These are phyloP conservation scores for Platyura marginata DNA, from an alignment of 1,140 invertebrate genomes.

Conservation along the genomic window DNA sequence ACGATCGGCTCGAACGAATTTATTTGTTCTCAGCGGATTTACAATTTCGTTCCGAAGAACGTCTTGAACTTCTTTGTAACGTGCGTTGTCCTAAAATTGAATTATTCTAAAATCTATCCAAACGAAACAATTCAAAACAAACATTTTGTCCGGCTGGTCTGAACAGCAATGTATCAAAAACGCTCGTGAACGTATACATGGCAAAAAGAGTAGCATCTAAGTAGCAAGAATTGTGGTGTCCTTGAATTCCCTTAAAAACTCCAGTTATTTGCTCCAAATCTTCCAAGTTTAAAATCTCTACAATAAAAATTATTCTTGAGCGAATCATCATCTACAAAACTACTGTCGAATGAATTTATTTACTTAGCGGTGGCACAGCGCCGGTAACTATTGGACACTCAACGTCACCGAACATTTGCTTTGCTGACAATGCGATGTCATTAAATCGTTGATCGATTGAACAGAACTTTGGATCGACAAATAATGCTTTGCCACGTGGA, in stretches of 20 bases:
- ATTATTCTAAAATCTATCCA: neutral
- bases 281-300: constrained; percentile 9
- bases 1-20: constrained; percentile 80
- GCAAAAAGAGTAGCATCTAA: constrained; percentile 89
- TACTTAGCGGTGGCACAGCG: constrained; percentile 54
- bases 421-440: constrained; percentile 22
- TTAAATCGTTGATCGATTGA: constrained; percentile 57
- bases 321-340: neutral
- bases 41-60: constrained; percentile 90
- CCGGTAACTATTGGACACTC: constrained; percentile 63
- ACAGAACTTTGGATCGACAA: constrained; percentile 58
- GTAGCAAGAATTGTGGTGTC: constrained; percentile 96
- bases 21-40: constrained; percentile 74
- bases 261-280: constrained; percentile 48
- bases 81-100: constrained; percentile 46
- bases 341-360: constrained; percentile 14
- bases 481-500: constrained; percentile 43
- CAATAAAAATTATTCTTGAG: neutral
- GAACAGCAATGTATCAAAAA: constrained; percentile 81
- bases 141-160: constrained; percentile 46
- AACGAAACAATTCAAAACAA: constrained; percentile 6
- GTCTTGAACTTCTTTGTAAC: constrained; percentile 75
- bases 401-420: constrained; percentile 23
- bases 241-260: constrained; percentile 81
- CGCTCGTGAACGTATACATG: constrained; percentile 91